Evolutionary conservation across 2,113 vertebrate genomes (phyloP).

Genomic region (Colistium nudipinnis): DNA sequence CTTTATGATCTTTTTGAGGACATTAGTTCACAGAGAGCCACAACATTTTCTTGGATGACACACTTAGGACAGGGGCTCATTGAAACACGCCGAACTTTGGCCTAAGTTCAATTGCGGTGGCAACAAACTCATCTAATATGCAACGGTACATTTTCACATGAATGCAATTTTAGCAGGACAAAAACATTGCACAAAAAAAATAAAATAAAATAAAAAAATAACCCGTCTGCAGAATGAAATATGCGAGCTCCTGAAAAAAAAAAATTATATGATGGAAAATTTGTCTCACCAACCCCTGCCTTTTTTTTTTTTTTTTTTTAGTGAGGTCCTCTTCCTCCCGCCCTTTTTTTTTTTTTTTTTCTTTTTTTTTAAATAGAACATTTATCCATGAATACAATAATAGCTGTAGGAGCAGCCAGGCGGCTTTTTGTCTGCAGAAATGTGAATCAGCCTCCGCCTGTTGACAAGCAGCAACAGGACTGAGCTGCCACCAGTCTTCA

Average conservation of each 20-base stretch:
- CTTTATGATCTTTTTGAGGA: background rate
- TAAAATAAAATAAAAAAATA: background rate
- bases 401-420: background rate
- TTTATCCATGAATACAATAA: no score
- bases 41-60: background rate
- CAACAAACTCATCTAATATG: background rate
- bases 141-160: background rate
- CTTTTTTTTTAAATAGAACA: no score
- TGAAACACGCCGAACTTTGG: no score
- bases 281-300: no score
- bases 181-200: no score
- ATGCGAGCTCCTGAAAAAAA: background rate
- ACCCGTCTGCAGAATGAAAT: background rate
- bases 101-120: no score
- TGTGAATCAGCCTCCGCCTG: conserved; percentile 68
- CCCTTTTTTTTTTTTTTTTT: no score
- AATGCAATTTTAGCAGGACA: no score
- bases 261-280: background rate
- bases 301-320: no score
- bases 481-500: conserved; percentile 69
- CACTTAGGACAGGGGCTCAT: no score
- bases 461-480: conserved; percentile 78
- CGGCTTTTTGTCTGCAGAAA: conserved; percentile 55
- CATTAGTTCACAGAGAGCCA: background rate
- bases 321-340: no score